Evolutionary conservation across 1,140 invertebrate species (phyloP), one percentile per base, ranked within the genome.

Genomic region (Macrocentrus cingulum): DNA sequence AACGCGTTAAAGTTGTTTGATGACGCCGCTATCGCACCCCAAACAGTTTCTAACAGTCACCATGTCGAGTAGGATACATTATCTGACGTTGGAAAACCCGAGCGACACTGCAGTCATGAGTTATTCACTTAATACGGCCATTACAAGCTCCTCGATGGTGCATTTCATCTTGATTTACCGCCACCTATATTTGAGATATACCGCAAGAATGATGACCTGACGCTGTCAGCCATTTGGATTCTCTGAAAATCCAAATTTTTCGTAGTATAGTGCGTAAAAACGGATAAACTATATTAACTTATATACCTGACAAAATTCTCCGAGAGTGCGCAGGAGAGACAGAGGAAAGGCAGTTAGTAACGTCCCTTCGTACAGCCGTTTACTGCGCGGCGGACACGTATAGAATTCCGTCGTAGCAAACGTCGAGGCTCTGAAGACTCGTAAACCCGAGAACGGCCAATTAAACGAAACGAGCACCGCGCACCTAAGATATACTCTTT

Each of bases 111-210:
- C 61, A 67, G 65, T 63, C 64, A 67, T 75, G 70, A 75, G 70
- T 76, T 77, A 77, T 77, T 76, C 72, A 75, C 74, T 76, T 77
- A 76, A 77, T 77, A 64, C 72, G 67, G 57, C 72, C 72, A 75
- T 77, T 76, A 76, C 71, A 67, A 56, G 69, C 67, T 70, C 63
- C 72, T 74, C 73, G 65, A 74, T 75, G 72, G 68, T 69, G 71
- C 69, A n/a, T n/a, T 74, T 76, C 71, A 77, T 77, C 72, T 74
- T 77, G 75, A 77, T 75, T 77, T 76, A 77, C 71, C 66, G 72
- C 75, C 75, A 69, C 70, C 65, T 71, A 74, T 76, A 76, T 74
- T 76, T 75, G 72, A 70, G 69, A 72, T 68, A 63, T 69, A 71
- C 72, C 48, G n/a, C n/a, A n/a, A n/a, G n/a, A n/a, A n/a, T n/a